Evolutionary conservation across 2,113 vertebrate genomes (phyloP), one percentile per base, ranked within the genome.

Genomic region (Ploceus nigricollis): DNA sequence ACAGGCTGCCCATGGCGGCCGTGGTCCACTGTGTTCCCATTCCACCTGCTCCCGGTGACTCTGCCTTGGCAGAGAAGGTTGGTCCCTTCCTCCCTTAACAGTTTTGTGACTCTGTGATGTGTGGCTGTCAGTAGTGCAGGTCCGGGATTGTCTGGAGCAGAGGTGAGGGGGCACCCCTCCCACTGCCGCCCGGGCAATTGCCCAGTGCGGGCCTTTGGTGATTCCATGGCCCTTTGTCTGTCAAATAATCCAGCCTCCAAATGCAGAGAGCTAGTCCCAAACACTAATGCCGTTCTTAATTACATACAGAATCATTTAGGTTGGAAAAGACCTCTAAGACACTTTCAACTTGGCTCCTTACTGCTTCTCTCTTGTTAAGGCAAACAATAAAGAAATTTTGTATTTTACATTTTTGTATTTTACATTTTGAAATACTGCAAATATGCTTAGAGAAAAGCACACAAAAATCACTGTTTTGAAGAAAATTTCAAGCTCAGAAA

Each of bases 161-260:
- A 30, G 22, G 16, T 25, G 64, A 66, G 18, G 30, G 23, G n/a
- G 7, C 45, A 33, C 27, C 44, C 22, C 58, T 9, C 6, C 27
- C 0, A 0, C 39, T 35, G 33, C 35, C 35, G 33, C 2, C 7
- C 4, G 15, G 12, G 37, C 21, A 11, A 6, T n/a, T 0, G 1
- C 48, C 51, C 30, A 6, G 1, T 3, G 0, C 0, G 0, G 0
- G 3, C 24, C 31, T 25, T 3, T 8, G 30, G 40, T 7, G 60
- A 28, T 40, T n/a, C 17, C 21, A 2, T 2, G 3, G 48, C 16
- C 47, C 54, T 56, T 16, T 24, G 11, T 21, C 54, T 2, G 13
- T 8, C 39, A 53, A 28, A 40, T 5, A 31, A 70, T 27, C 39
- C 65, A 51, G 12, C 21, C 18, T 14, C 17, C 18, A 17, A 17